These are phyloP conservation scores for Calliopsis andreniformis DNA, from an alignment of 1,140 invertebrate genomes.

Conservation along the genomic window DNA sequence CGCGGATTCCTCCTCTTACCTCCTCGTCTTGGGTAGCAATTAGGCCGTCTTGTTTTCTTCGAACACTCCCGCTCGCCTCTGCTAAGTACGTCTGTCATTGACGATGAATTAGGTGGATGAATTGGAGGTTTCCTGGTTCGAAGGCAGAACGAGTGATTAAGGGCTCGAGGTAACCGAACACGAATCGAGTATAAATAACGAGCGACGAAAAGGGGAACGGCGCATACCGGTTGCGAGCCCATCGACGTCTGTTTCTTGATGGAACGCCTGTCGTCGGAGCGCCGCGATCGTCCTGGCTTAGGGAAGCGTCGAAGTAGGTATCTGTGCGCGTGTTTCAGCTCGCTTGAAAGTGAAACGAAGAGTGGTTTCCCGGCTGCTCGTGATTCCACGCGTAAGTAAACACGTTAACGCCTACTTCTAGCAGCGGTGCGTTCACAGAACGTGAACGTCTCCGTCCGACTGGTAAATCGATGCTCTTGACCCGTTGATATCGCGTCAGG, in stretches of 20 bases:
- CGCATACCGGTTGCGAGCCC: constrained; percentile 35
- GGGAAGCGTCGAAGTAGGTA: constrained; percentile 4
- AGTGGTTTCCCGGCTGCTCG: constrained; percentile 26
- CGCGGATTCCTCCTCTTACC: background rate
- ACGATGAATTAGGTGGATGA: constrained; percentile 29
- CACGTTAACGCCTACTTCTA: constrained; percentile 54
- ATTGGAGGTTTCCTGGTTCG: constrained; percentile 32
- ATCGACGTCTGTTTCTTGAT: constrained; percentile 57
- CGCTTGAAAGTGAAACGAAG: constrained; percentile 50
- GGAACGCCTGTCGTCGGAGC: constrained; percentile 60
- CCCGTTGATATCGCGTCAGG: constrained; percentile 27
- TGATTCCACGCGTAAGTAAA: constrained; percentile 60
- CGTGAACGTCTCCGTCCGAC: constrained; percentile 40
- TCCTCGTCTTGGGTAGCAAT: background rate
- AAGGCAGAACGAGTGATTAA: constrained; percentile 26
- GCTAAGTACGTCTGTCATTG: background rate
- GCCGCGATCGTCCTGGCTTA: constrained; percentile 35
- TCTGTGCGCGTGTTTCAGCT: constrained; percentile 3
- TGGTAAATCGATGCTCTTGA: constrained; percentile 54
- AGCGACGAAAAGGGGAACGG: constrained; percentile 52
- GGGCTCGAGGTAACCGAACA: background rate
- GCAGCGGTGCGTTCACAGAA: constrained; percentile 4
- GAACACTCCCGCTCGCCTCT: no score
- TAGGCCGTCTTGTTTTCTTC: background rate
- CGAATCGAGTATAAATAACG: constrained; percentile 62